These are phyloP conservation scores for Dreissena rostriformis DNA, from an alignment of 1,140 invertebrate genomes.

Conservation along the genomic window DNA sequence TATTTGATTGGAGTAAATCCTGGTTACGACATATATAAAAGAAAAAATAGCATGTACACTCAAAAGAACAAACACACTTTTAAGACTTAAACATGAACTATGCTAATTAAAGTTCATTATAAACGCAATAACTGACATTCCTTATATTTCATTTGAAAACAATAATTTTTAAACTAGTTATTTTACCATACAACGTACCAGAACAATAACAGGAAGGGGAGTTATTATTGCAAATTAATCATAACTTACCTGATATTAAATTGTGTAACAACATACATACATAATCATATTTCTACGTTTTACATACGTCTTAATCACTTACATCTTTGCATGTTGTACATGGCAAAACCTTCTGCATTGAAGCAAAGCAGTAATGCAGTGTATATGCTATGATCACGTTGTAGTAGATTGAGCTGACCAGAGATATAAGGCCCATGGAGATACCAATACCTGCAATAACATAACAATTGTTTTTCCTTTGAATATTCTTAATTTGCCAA, in stretches of 20 bases:
- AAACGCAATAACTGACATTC: too few species aligned
- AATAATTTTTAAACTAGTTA: too few species aligned
- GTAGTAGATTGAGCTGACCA: slow-evolving; percentile 87
- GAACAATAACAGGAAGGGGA: too few species aligned
- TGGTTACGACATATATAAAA: not conserved
- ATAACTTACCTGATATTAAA: too few species aligned
- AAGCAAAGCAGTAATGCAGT: slow-evolving; percentile 79
- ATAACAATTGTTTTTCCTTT: not conserved
- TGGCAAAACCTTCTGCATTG: slow-evolving; percentile 79
- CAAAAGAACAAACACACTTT: not conserved
- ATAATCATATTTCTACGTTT: not conserved
- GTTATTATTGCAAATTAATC: too few species aligned
- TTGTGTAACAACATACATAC: not conserved
- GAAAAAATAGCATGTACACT: not conserved
- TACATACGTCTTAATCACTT: slow-evolving; percentile 29
- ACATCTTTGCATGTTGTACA: slow-evolving; percentile 82
- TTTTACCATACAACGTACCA: too few species aligned
- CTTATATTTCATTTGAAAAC: too few species aligned
- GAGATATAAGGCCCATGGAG: slow-evolving; percentile 91
- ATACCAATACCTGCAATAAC: slow-evolving; percentile 87
- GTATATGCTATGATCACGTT: slow-evolving; percentile 82
- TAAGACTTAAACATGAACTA: not conserved
- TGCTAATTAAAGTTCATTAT: too few species aligned
- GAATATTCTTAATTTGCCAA: too few species aligned
- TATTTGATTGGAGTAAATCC: not conserved